Conservation (phyloP, 2,113 vertebrate genomes). For the Cheirogaleus medius region DNA sequence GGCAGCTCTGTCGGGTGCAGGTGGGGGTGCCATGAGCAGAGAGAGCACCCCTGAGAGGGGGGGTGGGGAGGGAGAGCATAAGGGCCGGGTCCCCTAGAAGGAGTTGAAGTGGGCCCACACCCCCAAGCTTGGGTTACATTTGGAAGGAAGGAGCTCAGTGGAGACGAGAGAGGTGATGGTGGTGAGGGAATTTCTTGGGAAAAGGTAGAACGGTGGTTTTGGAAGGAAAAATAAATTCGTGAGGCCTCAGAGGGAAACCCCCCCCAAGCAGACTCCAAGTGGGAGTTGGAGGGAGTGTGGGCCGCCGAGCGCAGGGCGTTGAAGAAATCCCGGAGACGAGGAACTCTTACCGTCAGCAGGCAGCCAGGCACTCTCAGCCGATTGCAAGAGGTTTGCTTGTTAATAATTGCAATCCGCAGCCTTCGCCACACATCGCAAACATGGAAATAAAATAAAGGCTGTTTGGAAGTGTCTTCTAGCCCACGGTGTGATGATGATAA, state of each 20-base stretch:
- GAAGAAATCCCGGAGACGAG: fast-evolving
- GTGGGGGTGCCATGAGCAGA: fast-evolving
- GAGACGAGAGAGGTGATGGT: neutral
- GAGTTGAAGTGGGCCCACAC: neutral
- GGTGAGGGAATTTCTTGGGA: neutral
- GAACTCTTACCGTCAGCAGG: fast-evolving
- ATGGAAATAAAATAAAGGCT: fast-evolving
- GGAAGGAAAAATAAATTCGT: fast-evolving
- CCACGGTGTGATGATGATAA: fast-evolving
- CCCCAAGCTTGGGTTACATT: neutral
- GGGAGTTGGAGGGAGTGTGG: fast-evolving
- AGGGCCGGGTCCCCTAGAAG: fast-evolving
- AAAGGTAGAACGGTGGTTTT: fast-evolving
- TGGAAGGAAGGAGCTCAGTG: neutral
- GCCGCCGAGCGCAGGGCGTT: fast-evolving
- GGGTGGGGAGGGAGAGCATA: fast-evolving
- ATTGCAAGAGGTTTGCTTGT: fast-evolving
- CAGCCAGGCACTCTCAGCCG: fast-evolving
- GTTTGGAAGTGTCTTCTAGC: neutral
- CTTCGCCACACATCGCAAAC: fast-evolving
- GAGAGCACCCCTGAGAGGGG: fast-evolving
- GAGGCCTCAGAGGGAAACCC: neutral
- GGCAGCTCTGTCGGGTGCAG: fast-evolving
- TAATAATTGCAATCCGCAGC: fast-evolving
- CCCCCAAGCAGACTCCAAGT: fast-evolving